These are phyloP conservation scores for Struthidea cinerea DNA, from an alignment of 2,113 vertebrate species.

Conservation along the genomic window DNA sequence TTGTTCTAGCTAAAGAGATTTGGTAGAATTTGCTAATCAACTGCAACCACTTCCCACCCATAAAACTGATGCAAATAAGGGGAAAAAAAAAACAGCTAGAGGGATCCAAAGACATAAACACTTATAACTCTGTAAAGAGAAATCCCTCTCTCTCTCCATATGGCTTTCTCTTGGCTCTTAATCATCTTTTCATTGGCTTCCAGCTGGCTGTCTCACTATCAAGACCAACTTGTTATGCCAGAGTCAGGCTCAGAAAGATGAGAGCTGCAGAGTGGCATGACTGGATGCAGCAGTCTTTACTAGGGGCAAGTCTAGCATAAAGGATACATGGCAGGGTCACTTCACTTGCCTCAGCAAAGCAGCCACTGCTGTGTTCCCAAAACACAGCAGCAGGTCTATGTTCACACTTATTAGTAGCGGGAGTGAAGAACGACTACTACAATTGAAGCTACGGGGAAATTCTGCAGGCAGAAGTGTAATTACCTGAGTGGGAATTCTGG, in stretches of 20 bases:
- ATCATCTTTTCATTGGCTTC: constrained; percentile 52
- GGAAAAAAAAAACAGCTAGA: background rate
- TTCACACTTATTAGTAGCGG: background rate
- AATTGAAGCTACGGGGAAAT: background rate
- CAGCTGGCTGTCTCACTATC: constrained; percentile 59
- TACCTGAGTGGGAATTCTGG: constrained; percentile 57
- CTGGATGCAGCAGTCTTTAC: background rate
- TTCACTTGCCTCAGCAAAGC: background rate
- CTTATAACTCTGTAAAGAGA: constrained; percentile 50
- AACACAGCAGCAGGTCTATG: background rate
- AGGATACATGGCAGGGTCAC: background rate
- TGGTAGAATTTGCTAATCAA: constrained; percentile 33
- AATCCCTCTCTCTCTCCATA: constrained; percentile 57
- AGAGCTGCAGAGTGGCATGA: background rate
- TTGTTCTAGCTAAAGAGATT: constrained; percentile 46
- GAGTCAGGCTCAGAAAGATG: constrained; percentile 7
- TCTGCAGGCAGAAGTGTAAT: constrained; percentile 53
- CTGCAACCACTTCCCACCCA: constrained; percentile 34
- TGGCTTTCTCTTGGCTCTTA: constrained; percentile 63
- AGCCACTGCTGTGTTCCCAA: background rate
- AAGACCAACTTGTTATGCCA: constrained; percentile 41
- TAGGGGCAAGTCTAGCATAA: background rate
- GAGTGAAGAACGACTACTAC: background rate
- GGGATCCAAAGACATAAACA: constrained; percentile 56
- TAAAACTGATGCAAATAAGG: constrained; percentile 28